Percentiles rank a stretch among this genome's conserved stretches.
Conservation (phyloP, 2,888 invertebrate genomes). For the Eutolmus rufibarbis region DNA sequence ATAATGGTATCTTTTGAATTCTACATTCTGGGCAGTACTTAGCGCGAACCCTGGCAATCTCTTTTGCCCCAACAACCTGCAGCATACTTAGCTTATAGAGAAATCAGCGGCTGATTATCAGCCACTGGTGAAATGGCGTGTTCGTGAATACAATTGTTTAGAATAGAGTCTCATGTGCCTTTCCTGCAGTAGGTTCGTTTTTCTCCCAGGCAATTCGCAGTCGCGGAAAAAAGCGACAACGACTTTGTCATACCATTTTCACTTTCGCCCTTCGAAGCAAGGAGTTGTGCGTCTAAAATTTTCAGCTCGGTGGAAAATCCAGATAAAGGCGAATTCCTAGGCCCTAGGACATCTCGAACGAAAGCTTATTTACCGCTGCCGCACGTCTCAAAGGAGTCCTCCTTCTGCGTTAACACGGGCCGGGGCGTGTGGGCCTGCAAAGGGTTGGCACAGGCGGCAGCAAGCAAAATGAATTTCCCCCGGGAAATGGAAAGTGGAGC, state of each 20-base stretch:
- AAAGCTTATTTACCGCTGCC: neutral
- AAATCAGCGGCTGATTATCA: too few species aligned
- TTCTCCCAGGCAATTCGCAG: neutral
- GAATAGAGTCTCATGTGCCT: neutral
- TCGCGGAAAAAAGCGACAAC: neutral
- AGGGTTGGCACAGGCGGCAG: neutral
- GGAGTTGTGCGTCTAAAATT: neutral
- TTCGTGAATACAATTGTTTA: too few species aligned
- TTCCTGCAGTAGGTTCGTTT: too few species aligned
- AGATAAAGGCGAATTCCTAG: neutral
- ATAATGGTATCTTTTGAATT: too few species aligned
- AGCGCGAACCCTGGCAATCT: too few species aligned
- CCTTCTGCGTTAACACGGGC: neutral
- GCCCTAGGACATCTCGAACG: neutral
- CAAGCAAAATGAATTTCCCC: conserved; percentile 17
- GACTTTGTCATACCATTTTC: neutral
- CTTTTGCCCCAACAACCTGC: too few species aligned
- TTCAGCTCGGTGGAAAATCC: neutral
- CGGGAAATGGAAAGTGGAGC: conserved; percentile 17
- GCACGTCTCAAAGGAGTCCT: neutral
- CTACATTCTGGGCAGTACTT: too few species aligned
- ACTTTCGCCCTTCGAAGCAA: too few species aligned
- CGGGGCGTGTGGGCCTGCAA: neutral
- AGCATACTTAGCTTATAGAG: too few species aligned
- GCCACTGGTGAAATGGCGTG: conserved; percentile 1